phyloP scores from a whole-genome alignment of 92 coral and sea anemone genomes.

The Parazoanthus darwini region DNA sequence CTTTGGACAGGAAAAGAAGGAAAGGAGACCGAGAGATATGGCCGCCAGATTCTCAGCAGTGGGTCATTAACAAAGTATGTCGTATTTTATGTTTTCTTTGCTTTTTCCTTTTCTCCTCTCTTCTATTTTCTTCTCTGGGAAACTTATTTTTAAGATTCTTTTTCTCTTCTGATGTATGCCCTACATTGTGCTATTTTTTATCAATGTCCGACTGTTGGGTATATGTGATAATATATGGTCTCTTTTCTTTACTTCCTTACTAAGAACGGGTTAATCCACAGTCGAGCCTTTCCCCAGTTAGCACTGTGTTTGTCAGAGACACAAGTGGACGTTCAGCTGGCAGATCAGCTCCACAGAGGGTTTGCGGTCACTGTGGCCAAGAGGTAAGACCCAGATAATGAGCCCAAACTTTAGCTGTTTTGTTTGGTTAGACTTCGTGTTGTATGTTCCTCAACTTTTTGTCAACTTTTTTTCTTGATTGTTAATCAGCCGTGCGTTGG shows the following conservation, averaged over 20 bases:
- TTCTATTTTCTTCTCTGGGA: no score
- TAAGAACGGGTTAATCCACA: conserved; percentile 83
- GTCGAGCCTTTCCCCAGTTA: conserved; percentile 92
- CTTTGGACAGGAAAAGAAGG: conserved; percentile 64
- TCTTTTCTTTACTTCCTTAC: neutral
- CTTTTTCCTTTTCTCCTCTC: neutral
- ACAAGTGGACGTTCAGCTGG: conserved; percentile 54
- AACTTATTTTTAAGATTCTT: no score
- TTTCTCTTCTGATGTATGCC: no score
- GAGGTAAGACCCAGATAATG: conserved; percentile 25
- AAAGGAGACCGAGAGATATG: conserved; percentile 70
- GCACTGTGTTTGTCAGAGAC: conserved; percentile 64
- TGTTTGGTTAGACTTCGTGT: no score
- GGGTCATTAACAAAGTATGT: conserved; percentile 86
- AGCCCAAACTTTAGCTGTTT: no score
- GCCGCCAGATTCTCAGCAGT: conserved; percentile 89
- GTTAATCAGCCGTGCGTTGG: no score
- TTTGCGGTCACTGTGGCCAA: conserved; percentile 60
- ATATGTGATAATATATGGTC: no score
- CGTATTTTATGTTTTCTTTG: neutral
- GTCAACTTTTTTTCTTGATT: no score
- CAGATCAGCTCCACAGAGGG: conserved; percentile 64
- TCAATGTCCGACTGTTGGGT: neutral
- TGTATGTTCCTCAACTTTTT: no score
- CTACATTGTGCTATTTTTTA: neutral